A percentile compares a stretch with the other conserved stretches of the same genome.
phyloP scores from a whole-genome alignment of 1,140 invertebrate species.

The Drosophila dunni region DNA sequence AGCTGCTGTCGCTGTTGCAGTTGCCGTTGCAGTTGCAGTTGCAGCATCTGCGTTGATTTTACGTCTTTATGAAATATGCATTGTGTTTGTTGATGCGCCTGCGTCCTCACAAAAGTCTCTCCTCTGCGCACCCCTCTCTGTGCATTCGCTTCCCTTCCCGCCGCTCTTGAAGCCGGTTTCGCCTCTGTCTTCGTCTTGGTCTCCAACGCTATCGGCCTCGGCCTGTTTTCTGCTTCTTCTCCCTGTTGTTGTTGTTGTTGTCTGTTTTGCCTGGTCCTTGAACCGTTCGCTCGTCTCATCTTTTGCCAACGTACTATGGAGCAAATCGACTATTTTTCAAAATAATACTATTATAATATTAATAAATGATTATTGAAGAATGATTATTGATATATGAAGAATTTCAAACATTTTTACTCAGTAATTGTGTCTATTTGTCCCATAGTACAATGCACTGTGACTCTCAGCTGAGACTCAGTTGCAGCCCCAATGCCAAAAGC shows the following conservation, averaged over 20 bases:
- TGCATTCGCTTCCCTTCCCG: too few species aligned
- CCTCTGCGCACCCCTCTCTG: constrained; percentile 2
- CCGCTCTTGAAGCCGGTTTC: constrained; percentile 37
- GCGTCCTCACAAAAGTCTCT: constrained; percentile 37
- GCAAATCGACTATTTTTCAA: too few species aligned
- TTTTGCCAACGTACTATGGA: background rate
- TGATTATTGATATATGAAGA: too few species aligned
- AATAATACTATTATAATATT: too few species aligned
- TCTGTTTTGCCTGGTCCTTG: constrained; percentile 64
- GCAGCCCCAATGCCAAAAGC: constrained; percentile 37
- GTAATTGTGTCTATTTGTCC: too few species aligned
- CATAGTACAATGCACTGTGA: background rate
- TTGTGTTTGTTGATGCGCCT: constrained; percentile 52
- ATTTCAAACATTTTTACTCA: too few species aligned
- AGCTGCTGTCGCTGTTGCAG: too few species aligned
- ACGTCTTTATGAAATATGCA: constrained; percentile 49
- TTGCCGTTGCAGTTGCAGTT: constrained; percentile 33
- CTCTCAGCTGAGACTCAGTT: background rate
- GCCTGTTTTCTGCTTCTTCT: constrained; percentile 55
- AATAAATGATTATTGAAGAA: too few species aligned
- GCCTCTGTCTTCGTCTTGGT: background rate
- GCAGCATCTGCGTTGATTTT: constrained; percentile 38
- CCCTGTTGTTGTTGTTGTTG: constrained; percentile 11
- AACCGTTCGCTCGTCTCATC: constrained; percentile 55
- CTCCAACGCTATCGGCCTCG: constrained; percentile 52